A percentile compares a stretch with the other conserved stretches of the same genome.
phyloP scores from a whole-genome alignment of 2,797 vertebrate genomes.

The Chloroceryle inda region DNA sequence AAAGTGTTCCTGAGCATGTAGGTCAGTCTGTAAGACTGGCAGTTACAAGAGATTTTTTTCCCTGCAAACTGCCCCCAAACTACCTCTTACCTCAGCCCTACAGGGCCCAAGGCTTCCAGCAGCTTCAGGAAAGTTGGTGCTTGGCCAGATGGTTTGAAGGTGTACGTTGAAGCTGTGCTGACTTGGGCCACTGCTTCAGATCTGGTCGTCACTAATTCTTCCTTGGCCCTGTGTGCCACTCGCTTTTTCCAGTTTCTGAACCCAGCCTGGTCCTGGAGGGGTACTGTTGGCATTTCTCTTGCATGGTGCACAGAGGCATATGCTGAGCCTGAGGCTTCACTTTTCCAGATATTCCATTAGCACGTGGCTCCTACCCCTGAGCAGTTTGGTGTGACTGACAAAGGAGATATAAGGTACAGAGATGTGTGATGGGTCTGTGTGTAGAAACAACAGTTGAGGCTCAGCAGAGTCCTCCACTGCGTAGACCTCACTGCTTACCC shows the following conservation, averaged over 20 bases:
- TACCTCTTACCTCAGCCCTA: background rate
- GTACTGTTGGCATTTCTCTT: background rate
- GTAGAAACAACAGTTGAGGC: background rate
- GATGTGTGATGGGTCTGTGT: accelerated
- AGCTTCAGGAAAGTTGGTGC: background rate
- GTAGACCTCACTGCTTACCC: background rate
- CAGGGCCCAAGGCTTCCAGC: background rate
- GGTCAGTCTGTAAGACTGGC: background rate
- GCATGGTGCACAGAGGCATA: background rate
- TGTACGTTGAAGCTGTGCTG: background rate
- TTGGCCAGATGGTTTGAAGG: background rate
- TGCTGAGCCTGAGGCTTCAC: background rate
- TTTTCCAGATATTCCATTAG: background rate
- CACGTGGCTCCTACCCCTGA: background rate
- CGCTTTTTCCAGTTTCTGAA: background rate
- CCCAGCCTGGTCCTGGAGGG: background rate
- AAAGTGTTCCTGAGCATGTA: background rate
- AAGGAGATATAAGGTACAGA: background rate
- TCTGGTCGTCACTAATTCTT: background rate
- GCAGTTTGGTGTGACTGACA: background rate
- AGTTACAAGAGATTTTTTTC: background rate
- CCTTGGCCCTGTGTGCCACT: background rate
- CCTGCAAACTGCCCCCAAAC: background rate
- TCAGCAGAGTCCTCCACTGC: background rate
- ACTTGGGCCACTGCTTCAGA: background rate